Evolutionary conservation across 2,888 invertebrate species (phyloP).

Genomic region (Kryphioiulus occultus): DNA sequence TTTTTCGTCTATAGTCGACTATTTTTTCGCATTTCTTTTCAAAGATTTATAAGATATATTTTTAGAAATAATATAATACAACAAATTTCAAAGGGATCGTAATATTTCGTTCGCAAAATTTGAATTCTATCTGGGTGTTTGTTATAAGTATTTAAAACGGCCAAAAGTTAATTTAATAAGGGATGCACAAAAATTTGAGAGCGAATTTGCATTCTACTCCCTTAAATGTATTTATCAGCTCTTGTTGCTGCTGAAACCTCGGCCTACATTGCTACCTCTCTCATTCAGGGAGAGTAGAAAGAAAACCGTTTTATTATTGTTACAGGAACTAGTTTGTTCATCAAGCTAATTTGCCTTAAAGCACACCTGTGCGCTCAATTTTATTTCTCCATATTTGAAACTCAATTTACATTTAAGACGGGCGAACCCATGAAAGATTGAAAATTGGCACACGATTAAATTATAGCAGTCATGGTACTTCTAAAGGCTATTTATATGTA

Average conservation of each 20-base stretch:
- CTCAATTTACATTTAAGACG: not conserved
- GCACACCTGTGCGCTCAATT: conserved; percentile 33
- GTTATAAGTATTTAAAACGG: no score
- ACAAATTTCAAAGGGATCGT: no score
- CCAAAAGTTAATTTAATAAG: no score
- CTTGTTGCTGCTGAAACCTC: not conserved
- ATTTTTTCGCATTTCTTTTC: no score
- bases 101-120: no score
- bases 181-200: no score
- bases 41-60: no score
- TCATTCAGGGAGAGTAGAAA: not conserved
- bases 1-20: no score
- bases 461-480: not conserved
- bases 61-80: no score
- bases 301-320: conserved; percentile 12
- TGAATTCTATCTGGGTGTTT: no score
- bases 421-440: not conserved
- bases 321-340: not conserved
- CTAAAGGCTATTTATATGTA: not conserved
- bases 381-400: not conserved
- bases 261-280: not conserved
- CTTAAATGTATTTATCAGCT: not conserved
- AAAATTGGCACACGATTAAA: conserved; percentile 32
- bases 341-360: not conserved
- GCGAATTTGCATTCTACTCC: not conserved